Base-by-base conservation (phyloP, 2,888 invertebrate genomes). In the Clistopyga incitator region DNA sequence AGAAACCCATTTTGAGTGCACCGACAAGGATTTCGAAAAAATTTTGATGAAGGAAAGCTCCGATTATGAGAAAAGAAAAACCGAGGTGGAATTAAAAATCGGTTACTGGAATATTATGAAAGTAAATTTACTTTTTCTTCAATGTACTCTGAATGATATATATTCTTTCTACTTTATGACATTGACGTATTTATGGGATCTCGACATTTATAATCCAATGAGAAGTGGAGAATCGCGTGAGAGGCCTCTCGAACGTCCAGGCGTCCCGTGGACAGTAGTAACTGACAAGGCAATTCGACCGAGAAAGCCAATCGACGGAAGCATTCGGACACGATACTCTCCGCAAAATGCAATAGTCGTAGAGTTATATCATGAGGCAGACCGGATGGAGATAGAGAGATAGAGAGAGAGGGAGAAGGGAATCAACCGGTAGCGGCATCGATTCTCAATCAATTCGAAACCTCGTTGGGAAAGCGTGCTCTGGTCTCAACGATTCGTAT, bases 251-350 rank as follows among this genome's bases (percentile, higher is more conserved):
- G 59, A 77, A 71, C 64, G 42, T 77, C 70, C 56, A 47, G 56
- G 47, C 76, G 20, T 75, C 29, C 47, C 72, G 29, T 45, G 72
- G 81, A 42, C 77, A 65, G 65, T 50, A 50, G 54, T 81, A 77
- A 81, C 56, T 77, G 77, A 71, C 81, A 81, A 77, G 81, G 65
- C 71, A 81, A 81, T 81, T 81, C 71, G 56, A 81, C 54, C 81
- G 77, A 77, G 81, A 71, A 65, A 45, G 29, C 56, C 71, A 81
- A 77, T 76, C 65, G 70, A 81, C 76, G 56, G 54, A 45, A 65
- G 65, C 65, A 61, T 29, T 61, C 34, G 59, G 34, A 61, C 59
- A 61, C 34, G 34, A 34, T 61, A 34, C 59, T 61, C 34, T 61
- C 59, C 34, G 59, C 59, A 15, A 29, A 61, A 61, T 61, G 34